Base-by-base conservation (phyloP, 2,113 vertebrate species). In the Misgurnus mizolepis region DNA sequence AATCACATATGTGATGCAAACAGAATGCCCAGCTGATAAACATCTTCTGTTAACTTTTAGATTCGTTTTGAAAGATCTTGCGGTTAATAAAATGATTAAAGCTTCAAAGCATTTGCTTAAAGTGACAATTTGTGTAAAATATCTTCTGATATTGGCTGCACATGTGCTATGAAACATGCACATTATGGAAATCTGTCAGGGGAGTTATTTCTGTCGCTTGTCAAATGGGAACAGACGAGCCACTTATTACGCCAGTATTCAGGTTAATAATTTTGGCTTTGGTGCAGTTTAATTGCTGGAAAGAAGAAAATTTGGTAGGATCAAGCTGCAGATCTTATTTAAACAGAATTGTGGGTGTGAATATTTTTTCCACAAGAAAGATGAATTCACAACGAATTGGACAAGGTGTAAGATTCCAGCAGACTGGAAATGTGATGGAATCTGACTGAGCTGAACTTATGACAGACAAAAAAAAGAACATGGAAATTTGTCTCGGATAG, bases 401-500 rank as follows among this genome's bases (percentile, higher is more conserved):
- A 88, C 87, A 85, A 78, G 80, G 55, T 68, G 75, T 86, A 70
- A 86, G 85, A 77, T 80, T 82, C 84, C 82, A 47, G 72, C 40
- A 66, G 82, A 83, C 86, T 87, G 82, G 83, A 84, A 43, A 60
- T 80, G 80, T 85, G 83, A 82, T 76, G 76, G 87, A 89, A 85
- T 84, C 71, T 69, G 83, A 22, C 9, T 74, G 78, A 83, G 84
- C 82, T 81, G n/a, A n/a, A n/a, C n/a, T n/a, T n/a, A 11, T 83
- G 76, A 83, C 81, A 87, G 86, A 88, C 85, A 84, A 8, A 83
- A 89, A 88, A 90, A 82, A 83, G 84, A 83, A 87, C 89, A 85
- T 89, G 86, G 72, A 89, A 92, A 90, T 91, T 8, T 89, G 82
- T 65, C 43, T 88, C 82, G 87, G 89, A 87, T 89, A 88, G 90